phyloP scores from a whole-genome alignment of 2,113 vertebrate species.

The Ginglymostoma cirratum region DNA sequence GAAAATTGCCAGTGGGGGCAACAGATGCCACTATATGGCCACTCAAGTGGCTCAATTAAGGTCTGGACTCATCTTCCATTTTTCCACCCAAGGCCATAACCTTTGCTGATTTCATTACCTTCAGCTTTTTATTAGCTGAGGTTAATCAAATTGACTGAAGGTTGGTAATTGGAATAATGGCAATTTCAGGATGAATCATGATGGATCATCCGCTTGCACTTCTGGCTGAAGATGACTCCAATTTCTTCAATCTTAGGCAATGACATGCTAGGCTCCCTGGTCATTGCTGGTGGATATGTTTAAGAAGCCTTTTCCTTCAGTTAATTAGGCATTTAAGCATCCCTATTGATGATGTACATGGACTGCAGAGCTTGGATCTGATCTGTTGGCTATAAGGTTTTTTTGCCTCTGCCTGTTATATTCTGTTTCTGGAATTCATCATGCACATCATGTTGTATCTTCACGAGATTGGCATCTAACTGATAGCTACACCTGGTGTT shows the following conservation, averaged over 20 bases:
- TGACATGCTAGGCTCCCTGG: neutral
- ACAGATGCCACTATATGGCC: neutral
- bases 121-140: neutral
- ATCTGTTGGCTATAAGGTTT: neutral
- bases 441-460: neutral
- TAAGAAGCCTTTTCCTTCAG: neutral
- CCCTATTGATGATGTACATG: neutral
- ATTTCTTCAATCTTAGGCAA: neutral
- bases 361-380: neutral
- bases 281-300: neutral
- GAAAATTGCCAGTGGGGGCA: neutral
- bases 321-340: neutral
- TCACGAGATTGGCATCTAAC: neutral
- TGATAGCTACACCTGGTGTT: neutral
- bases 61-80: neutral
- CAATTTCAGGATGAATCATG: neutral
- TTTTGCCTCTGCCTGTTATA: neutral
- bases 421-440: neutral
- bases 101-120: neutral
- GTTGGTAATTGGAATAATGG: neutral
- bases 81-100: neutral
- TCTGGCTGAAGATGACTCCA: neutral
- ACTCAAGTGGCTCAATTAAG: neutral
- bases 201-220: neutral
- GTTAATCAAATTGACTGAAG: neutral